These are phyloP conservation scores for Stigmatopora argus DNA, from an alignment of 2,113 vertebrate species.

Conservation along the genomic window DNA sequence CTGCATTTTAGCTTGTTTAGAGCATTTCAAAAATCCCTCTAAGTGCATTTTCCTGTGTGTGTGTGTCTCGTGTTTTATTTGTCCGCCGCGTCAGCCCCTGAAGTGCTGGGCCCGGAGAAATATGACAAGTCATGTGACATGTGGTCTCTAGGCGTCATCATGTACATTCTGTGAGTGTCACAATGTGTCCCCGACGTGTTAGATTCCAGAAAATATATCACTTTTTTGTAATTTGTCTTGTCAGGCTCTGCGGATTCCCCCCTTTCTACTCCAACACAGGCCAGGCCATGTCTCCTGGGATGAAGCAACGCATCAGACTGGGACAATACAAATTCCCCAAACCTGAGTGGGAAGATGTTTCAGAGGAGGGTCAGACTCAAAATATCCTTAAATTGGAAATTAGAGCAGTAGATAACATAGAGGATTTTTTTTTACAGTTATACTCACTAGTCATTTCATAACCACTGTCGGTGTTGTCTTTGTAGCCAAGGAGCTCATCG, in stretches of 20 bases:
- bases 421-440: background rate
- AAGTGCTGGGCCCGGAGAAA: constrained; percentile 94
- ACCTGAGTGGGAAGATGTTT: constrained; percentile 93
- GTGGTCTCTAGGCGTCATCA: constrained; percentile 98
- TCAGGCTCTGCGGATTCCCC: constrained; percentile 90
- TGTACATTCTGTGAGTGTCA: constrained; percentile 94
- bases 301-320: constrained; percentile 92
- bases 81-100: constrained; percentile 76
- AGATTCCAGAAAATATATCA: background rate
- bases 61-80: constrained; percentile 9
- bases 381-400: background rate
- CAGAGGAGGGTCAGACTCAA: constrained; percentile 81
- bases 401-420: too few species aligned
- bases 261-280: constrained; percentile 97
- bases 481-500: constrained; percentile 88
- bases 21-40: background rate
- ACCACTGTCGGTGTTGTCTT: constrained; percentile 1
- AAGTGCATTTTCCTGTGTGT: background rate
- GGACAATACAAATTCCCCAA: constrained; percentile 92
- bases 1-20: background rate
- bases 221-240: constrained; percentile 2
- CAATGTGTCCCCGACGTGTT: background rate
- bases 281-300: constrained; percentile 94
- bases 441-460: background rate
- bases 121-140: constrained; percentile 98